A percentile compares a stretch with the other conserved stretches of the same genome.
These are phyloP conservation scores for Shinisaurus crocodilurus DNA, from an alignment of 2,113 vertebrate species.

Conservation along the genomic window DNA sequence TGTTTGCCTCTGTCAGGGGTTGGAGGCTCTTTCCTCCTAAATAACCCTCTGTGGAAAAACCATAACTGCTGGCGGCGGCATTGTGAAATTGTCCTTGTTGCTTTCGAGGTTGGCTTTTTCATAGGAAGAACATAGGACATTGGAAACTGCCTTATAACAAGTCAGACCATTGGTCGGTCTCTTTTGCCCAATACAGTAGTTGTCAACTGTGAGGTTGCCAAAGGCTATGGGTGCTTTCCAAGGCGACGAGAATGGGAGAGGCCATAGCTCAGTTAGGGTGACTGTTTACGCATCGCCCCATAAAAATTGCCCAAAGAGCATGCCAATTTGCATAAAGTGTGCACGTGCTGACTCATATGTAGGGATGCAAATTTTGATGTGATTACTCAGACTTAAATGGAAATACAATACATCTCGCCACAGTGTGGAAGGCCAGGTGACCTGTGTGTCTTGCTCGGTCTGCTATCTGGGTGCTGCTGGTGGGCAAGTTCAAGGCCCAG, in stretches of 20 bases:
- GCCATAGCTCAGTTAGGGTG: too few relatives aligned
- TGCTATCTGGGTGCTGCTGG: too few relatives aligned
- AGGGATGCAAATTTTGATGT: too few relatives aligned
- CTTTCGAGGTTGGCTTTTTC: not conserved
- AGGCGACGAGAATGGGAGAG: not conserved
- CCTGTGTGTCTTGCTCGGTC: not conserved
- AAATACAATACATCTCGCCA: not conserved
- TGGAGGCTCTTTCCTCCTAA: slow-evolving; percentile 2
- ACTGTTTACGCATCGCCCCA: not conserved
- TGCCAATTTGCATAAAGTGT: not conserved
- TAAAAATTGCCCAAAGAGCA: not conserved
- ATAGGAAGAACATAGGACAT: not conserved
- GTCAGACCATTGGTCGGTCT: not conserved
- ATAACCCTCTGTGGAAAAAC: slow-evolving; percentile 12
- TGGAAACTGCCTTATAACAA: not conserved
- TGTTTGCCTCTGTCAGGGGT: not conserved
- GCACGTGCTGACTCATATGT: not conserved
- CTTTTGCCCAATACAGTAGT: not conserved
- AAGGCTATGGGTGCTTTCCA: not conserved
- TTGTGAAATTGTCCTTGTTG: not conserved
- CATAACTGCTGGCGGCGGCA: not conserved
- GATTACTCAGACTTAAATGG: too few relatives aligned
- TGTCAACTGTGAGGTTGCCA: not conserved
- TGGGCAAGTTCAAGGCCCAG: too few relatives aligned
- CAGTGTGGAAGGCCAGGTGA: not conserved